Base-by-base conservation (phyloP, 2,113 vertebrate species). In the Ophthalmolycus amberensis region DNA sequence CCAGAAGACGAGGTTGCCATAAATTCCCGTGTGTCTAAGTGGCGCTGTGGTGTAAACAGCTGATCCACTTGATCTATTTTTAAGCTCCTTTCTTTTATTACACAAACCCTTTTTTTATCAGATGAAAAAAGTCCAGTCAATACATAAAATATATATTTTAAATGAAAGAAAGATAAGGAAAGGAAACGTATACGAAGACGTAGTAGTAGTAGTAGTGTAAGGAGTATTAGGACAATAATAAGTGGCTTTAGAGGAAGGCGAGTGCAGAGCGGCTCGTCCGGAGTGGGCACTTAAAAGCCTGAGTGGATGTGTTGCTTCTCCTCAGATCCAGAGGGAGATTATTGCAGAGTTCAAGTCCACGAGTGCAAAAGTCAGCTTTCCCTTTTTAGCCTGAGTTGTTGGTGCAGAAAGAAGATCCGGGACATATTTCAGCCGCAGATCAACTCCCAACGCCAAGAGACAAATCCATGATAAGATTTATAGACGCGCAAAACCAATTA, bases 261-360 rank as follows among this genome's bases (percentile, higher is more conserved):
- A 62, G 79, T 46, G 32, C 79, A 40, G 38, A 25, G 10, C 9
- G n/a, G 70, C 54, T 72, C 72, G 75, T 64, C 68, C 44, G 34
- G 62, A 79, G 75, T 56, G 71, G 16, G 44, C 85, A 48, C 68
- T 85, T 87, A 84, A 82, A 76, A 80, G 81, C 85, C 75, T 77
- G 84, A 73, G 88, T 76, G 79, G 79, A 58, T 72, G 84, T 50
- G 84, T 44, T 46, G 56, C 71, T 65, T 60, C 83, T 5, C 32
- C 54, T 62, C 69, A 32, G 72, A 65, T 86, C 77, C 89, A 89
- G 52, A 83, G 86, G 82, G 86, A 91, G 78, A 74, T 80, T 15
- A 79, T 25, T 75, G 50, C 80, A 79, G 82, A 84, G 90, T 85
- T 92, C 89, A 82, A 48, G 59, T 71, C 64, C 37, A 52, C n/a